Evolutionary conservation across 1,140 invertebrate genomes (phyloP).

Genomic region (Condylostylus longicornis): DNA sequence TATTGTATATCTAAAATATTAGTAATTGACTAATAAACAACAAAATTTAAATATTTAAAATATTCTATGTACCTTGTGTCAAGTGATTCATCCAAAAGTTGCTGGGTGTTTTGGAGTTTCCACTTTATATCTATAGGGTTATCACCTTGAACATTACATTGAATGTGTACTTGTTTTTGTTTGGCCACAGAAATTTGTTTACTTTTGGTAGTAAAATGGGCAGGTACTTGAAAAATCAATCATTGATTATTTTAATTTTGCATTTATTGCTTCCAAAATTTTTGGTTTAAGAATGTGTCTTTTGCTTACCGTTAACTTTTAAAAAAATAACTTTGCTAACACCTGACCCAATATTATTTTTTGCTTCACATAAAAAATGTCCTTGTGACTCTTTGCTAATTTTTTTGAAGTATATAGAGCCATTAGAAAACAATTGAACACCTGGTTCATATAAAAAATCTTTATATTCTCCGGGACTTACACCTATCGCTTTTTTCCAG

Average conservation of each 20-base stretch:
- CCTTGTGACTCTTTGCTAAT: constrained; percentile 74
- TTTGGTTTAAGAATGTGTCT: too few species aligned
- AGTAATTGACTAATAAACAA: neutral
- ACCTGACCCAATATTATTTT: constrained; percentile 76
- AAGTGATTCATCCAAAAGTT: constrained; percentile 49
- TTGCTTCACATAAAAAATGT: constrained; percentile 81
- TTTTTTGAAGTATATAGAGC: constrained; percentile 62
- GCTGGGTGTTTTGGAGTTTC: constrained; percentile 42
- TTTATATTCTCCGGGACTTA: constrained; percentile 72
- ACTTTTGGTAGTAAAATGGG: constrained; percentile 64
- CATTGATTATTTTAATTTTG: too few species aligned
- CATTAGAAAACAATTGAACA: constrained; percentile 62
- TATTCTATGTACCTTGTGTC: constrained; percentile 41
- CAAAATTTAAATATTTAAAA: constrained; percentile 6
- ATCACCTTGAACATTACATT: constrained; percentile 79
- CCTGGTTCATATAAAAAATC: constrained; percentile 63
- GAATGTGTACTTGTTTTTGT: constrained; percentile 59
- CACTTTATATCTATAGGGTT: constrained; percentile 75
- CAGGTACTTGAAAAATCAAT: constrained; percentile 70
- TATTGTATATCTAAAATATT: constrained; percentile 43
- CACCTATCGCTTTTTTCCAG: constrained; percentile 72
- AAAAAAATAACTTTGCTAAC: constrained; percentile 76
- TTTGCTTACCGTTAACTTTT: constrained; percentile 65
- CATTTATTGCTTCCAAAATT: too few species aligned
- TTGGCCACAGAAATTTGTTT: constrained; percentile 59